phyloP scores from a whole-genome alignment of 2,797 vertebrate species.

The Tolypeutes matacus region DNA sequence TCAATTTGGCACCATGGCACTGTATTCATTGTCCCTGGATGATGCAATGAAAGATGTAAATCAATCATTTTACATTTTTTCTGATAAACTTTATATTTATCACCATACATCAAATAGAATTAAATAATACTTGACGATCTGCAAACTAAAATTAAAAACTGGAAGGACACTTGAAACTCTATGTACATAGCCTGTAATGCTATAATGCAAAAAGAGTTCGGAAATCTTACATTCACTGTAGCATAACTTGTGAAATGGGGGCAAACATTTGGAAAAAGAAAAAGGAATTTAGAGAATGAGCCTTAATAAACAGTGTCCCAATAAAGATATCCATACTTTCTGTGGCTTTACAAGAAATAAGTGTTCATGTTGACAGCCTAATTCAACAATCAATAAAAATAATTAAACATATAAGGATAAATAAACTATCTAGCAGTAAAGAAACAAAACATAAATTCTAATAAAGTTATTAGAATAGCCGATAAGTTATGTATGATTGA shows the following conservation, averaged over 20 bases:
- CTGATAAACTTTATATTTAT: neutral
- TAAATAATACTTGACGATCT: neutral
- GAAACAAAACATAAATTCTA: conserved; percentile 45
- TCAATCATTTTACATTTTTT: neutral
- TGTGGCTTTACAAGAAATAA: conserved; percentile 18
- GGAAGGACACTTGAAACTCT: neutral
- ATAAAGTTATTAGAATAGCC: neutral
- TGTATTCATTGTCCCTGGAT: neutral
- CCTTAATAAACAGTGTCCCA: conserved; percentile 27
- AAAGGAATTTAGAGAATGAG: conserved; percentile 7
- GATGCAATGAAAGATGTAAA: neutral
- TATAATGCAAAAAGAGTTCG: neutral
- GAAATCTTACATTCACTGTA: conserved; percentile 3
- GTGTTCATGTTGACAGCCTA: neutral
- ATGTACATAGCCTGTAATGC: neutral
- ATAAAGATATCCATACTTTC: neutral
- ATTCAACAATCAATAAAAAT: conserved; percentile 10
- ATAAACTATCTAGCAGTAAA: neutral
- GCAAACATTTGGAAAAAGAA: conserved; percentile 48
- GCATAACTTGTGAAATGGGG: neutral
- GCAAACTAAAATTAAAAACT: neutral
- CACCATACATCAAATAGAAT: neutral
- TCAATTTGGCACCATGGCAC: neutral
- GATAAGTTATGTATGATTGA: neutral
- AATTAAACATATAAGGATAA: conserved; percentile 5